Evolutionary conservation across 1,140 invertebrate species (phyloP).

Genomic region (Drosophila kanapiae): DNA sequence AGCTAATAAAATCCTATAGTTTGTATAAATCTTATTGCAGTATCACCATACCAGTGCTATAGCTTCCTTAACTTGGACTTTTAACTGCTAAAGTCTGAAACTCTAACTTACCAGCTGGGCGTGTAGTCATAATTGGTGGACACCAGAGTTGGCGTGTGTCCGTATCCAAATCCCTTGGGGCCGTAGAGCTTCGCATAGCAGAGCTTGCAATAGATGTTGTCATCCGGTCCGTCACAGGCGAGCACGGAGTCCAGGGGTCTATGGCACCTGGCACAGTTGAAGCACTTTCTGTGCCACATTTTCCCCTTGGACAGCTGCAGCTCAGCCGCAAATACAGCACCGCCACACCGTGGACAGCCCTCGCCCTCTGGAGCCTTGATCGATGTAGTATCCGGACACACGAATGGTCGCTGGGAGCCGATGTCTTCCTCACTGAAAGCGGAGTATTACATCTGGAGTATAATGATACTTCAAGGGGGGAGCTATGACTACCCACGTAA

Average conservation of each 20-base stretch:
- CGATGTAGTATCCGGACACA: slow-evolving; percentile 93
- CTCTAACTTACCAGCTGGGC: slow-evolving; percentile 32
- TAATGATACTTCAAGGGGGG: fast-evolving
- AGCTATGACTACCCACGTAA: slow-evolving; percentile 86
- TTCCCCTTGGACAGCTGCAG: slow-evolving; percentile 96
- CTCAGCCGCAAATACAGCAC: slow-evolving; percentile 97
- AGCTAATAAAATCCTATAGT: too few relatives aligned
- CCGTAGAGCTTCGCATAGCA: slow-evolving; percentile 96
- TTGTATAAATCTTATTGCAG: too few relatives aligned
- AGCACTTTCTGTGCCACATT: slow-evolving; percentile 98
- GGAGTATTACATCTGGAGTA: background rate
- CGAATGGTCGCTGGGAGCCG: slow-evolving; percentile 89
- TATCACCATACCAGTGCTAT: too few relatives aligned
- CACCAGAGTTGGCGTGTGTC: slow-evolving; percentile 93
- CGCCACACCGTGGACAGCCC: slow-evolving; percentile 96
- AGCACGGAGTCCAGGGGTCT: slow-evolving; percentile 96
- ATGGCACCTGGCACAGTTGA: slow-evolving; percentile 96
- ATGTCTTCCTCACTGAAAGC: slow-evolving; percentile 24
- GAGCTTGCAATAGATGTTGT: slow-evolving; percentile 94
- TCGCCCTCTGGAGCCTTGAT: slow-evolving; percentile 95
- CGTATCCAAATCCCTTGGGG: slow-evolving; percentile 95
- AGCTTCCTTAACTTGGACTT: too few relatives aligned
- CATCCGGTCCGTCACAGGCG: slow-evolving; percentile 95
- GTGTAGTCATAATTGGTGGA: slow-evolving; percentile 91
- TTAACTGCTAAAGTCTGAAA: background rate